Conservation (phyloP, 2,888 invertebrate species). For the Polietes domitor region DNA sequence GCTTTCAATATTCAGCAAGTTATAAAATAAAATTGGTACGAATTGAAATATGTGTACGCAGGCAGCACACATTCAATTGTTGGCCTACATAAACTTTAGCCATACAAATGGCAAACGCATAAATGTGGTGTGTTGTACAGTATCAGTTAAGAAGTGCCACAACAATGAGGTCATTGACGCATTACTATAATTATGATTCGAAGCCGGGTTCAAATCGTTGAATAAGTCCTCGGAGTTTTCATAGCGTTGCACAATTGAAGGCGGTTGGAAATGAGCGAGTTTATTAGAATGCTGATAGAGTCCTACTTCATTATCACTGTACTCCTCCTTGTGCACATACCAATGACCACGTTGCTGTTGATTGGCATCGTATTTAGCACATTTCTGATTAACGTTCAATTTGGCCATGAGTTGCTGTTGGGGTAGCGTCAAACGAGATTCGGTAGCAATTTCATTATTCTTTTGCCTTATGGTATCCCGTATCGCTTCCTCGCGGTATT, state of each 20-base stretch:
- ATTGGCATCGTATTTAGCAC: conserved; percentile 50
- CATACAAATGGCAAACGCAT: conserved; percentile 73
- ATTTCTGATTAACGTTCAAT: conserved; percentile 60
- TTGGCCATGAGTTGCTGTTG: conserved; percentile 62
- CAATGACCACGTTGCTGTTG: conserved; percentile 69
- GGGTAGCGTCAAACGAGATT: conserved; percentile 67
- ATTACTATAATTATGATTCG: conserved; percentile 40
- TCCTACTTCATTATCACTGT: conserved; percentile 69
- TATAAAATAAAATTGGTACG: no score
- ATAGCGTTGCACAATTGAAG: conserved; percentile 50
- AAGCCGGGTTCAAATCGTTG: conserved; percentile 38
- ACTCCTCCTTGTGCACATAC: conserved; percentile 76
- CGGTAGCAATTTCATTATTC: conserved; percentile 70
- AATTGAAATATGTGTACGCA: not conserved
- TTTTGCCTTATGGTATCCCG: conserved; percentile 70
- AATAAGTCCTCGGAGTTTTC: conserved; percentile 30
- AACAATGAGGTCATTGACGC: conserved; percentile 71
- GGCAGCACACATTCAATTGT: not conserved
- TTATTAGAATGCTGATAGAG: conserved; percentile 8
- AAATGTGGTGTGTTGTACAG: conserved; percentile 70
- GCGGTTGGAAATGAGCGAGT: conserved; percentile 21
- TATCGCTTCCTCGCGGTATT: conserved; percentile 75
- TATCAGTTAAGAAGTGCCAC: conserved; percentile 75
- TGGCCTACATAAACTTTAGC: conserved; percentile 71
- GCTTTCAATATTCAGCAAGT: not conserved